Evolutionary conservation across 2,113 vertebrate species (phyloP).

Genomic region (Sapajus apella): DNA sequence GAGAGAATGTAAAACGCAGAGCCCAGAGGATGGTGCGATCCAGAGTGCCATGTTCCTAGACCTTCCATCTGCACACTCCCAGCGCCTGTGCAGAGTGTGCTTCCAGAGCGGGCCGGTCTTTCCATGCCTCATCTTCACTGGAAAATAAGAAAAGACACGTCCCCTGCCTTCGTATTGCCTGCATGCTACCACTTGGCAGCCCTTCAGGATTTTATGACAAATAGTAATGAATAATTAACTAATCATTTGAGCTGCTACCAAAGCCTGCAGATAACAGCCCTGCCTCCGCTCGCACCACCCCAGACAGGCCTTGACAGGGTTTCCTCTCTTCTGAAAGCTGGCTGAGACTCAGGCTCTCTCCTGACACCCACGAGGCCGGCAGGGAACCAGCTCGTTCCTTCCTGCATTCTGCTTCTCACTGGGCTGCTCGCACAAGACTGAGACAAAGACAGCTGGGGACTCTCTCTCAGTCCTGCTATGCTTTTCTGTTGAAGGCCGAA

Average conservation of each 20-base stretch:
- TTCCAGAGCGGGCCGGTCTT: constrained; percentile 2
- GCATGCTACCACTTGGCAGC: constrained; percentile 70
- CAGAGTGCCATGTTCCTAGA: neutral
- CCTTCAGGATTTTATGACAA: constrained; percentile 77
- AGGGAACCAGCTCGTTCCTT: neutral
- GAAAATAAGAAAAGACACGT: constrained; percentile 61
- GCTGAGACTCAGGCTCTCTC: neutral
- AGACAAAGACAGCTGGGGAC: neutral
- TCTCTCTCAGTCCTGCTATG: neutral
- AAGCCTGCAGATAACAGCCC: constrained; percentile 54
- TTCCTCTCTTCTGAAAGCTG: neutral
- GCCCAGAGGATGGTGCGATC: fast-evolving
- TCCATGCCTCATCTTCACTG: neutral
- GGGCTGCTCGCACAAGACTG: neutral
- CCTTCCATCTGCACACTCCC: neutral
- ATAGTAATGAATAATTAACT: constrained; percentile 80
- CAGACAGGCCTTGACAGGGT: constrained; percentile 22
- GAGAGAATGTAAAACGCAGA: neutral
- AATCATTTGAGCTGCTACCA: constrained; percentile 70
- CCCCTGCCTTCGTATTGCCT: constrained; percentile 34
- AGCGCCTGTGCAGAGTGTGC: neutral
- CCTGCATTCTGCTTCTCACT: neutral
- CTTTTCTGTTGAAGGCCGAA: neutral
- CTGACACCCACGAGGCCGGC: neutral
- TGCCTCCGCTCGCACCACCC: neutral